Base-by-base conservation (phyloP, 2,113 vertebrate genomes). In the Notothenia rossii region DNA sequence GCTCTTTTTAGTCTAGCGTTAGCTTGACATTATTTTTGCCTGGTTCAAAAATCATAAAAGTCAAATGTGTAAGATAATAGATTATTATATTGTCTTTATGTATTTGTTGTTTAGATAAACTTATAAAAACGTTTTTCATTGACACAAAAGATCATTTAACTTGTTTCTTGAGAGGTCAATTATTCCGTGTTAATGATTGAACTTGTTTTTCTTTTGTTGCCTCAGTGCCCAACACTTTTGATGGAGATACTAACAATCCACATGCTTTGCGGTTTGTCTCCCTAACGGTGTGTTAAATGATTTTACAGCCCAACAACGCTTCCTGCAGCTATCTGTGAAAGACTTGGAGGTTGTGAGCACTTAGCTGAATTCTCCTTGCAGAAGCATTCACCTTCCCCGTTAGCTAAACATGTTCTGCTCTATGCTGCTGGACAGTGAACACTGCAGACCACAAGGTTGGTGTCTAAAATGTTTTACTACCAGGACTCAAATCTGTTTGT, bases 321-420 rank as follows among this genome's bases (percentile, higher is more conserved):
- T 71, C 72, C 81, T 62, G 79, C 75, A 66, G 69, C 71, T 43
- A 20, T 72, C 79, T 82, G 84, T 84, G 75, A 88, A 77, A 72
- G 69, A 56, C 55, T 72, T 53, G 22, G 22, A 58, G 54, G 59
- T 63, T 56, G 67, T 51, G 50, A 68, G 72, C 72, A 69, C 75
- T 82, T 65, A 72, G 69, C 77, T 1, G 58, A 59, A 55, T 46
- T 58, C 71, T 77, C 50, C 7, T 11, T 72, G 64, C 43, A 63
- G 61, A 81, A 63, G 59, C 46, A 20, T 75, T 72, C 75, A 69
- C 64, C 65, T 82, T 81, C 55, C 68, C 65, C 25, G 3, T 49
- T 56, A 70, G 70, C 78, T 62, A 77, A 82, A 77, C 69, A 63
- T 80, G 5, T 36, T 40, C 36, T 83, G 53, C 56, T 71, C 55